Base-by-base conservation (phyloP, 2,888 invertebrate species). In the Acronicta aceris region DNA sequence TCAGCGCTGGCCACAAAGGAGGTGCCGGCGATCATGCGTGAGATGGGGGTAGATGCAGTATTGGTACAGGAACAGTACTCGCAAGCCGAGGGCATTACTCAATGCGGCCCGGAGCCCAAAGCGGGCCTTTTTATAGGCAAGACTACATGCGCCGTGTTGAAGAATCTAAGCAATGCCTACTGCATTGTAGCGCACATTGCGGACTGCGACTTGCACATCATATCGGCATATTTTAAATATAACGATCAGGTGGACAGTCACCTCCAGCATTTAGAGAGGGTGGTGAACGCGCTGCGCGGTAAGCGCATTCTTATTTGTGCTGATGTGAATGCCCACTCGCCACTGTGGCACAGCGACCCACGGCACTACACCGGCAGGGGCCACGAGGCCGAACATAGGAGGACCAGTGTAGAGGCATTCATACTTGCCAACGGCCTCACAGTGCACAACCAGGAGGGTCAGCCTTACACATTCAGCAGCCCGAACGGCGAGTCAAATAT, bases 281-380 rank as follows among this genome's bases (percentile, higher is more conserved):
- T 78, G 0, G 41, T 81, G 13, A 12, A 53, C 0, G 27, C n/a
- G 0, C 54, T 82, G 0, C 8, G 40, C 0, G 78, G 78, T 0
- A 46, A 12, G 1, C 36, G 12, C 0, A 27, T 80, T 0, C 0
- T 82, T 0, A 38, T 82, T 0, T 60, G 79, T 0, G 64, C 63
- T 0, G 81, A 83, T 52, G 41, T 36, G 6, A 83, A 83, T 38
- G 65, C 79, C 0, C 80, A 81, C 59, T 83, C 82, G 0, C 79
- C 79, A 0, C 13, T 79, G 50, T 82, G 79, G 79, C 54, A 65
- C 48, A 76, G 77, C 5, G 17, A 40, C 0, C 16, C 36, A 0
- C 40, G 57, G 0, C 80, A 80, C 13, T 76, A 64, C 16, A 38
- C 10, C 0, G 79, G 82, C 0, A 49, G 78, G 0, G 76, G 81